Base-by-base conservation (phyloP, 2,113 vertebrate genomes). In the Motacilla alba region DNA sequence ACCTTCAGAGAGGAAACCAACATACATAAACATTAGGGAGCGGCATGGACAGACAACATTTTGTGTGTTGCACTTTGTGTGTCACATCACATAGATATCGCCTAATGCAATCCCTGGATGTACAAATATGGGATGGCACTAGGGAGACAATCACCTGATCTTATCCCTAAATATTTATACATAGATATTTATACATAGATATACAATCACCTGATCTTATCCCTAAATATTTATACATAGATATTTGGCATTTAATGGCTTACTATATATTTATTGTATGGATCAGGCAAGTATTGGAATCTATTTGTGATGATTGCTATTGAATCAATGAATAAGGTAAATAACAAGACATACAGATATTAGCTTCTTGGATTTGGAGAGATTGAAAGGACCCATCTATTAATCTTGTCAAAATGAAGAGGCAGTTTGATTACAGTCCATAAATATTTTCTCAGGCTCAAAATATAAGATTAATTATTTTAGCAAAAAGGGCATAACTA, bases 391-490 rank as follows among this genome's bases (percentile, higher is more conserved):
- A 68, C 10, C 13, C 13, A 49, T 53, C 37, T 90, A 86, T 93
- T 88, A 88, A 33, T 73, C 67, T 80, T 73, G 28, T 83, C n/a
- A 55, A 93, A 88, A 86, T 90, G 20, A 76, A 78, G 44, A 76
- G 22, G 4, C 43, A 27, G 67, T 88, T 74, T 88, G 50, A 80
- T 92, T 93, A 77, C 19, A 83, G n/a, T 27, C 46, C n/a, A 83
- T 88, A 90, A 88, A 80, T 77, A 86, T 83, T 80, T 95, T 88
- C 49, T 74, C 8, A 46, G 24, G 27, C 7, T 86, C 43, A 95
- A 93, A 92, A 95, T 66, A 73, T 68, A 85, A 74, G 15, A 62
- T 33, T 37, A 43, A 90, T 80, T 86, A 92, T 85, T 83, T 74
- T 80, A 86, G 4, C 21, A 83, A 37, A 93, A 79, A 93, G 21